A percentile compares a stretch with the other conserved stretches of the same genome.
These are phyloP conservation scores for Herpailurus yagouaroundi DNA, from an alignment of 2,113 vertebrate genomes.

Conservation along the genomic window DNA sequence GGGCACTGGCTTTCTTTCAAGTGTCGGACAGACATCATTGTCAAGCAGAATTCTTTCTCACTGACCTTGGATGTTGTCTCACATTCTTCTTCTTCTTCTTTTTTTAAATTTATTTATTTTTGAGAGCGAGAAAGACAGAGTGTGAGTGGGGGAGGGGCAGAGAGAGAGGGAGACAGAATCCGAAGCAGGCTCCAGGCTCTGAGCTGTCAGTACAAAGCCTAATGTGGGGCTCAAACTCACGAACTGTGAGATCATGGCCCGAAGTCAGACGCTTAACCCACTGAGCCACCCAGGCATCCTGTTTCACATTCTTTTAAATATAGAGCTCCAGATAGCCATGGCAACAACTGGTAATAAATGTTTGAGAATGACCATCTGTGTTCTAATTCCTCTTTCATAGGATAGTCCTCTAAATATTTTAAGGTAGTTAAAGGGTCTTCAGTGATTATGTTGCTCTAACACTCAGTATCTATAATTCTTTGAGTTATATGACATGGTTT, in stretches of 20 bases:
- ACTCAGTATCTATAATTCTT: neutral
- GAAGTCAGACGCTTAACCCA: too few relatives aligned
- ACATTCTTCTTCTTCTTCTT: neutral
- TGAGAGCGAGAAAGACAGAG: too few relatives aligned
- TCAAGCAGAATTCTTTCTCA: neutral
- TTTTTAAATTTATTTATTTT: too few relatives aligned
- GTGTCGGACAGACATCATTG: neutral
- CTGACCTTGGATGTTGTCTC: neutral
- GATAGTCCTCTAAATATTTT: neutral
- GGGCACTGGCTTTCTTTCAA: neutral
- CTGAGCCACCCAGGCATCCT: neutral
- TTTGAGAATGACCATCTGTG: slow-evolving; percentile 8
- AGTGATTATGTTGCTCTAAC: neutral
- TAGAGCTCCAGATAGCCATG: neutral
- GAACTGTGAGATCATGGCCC: too few relatives aligned
- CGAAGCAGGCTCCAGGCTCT: too few relatives aligned
- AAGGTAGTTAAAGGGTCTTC: neutral
- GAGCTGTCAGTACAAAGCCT: too few relatives aligned
- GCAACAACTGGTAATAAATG: neutral
- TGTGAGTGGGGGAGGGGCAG: too few relatives aligned
- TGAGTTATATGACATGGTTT: neutral
- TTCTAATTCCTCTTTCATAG: neutral
- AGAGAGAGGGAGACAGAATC: too few relatives aligned
- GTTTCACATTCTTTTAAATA: neutral
- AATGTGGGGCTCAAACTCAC: too few relatives aligned